phyloP scores from a whole-genome alignment of 2,888 invertebrate species.

The Hoplodrina blanda region DNA sequence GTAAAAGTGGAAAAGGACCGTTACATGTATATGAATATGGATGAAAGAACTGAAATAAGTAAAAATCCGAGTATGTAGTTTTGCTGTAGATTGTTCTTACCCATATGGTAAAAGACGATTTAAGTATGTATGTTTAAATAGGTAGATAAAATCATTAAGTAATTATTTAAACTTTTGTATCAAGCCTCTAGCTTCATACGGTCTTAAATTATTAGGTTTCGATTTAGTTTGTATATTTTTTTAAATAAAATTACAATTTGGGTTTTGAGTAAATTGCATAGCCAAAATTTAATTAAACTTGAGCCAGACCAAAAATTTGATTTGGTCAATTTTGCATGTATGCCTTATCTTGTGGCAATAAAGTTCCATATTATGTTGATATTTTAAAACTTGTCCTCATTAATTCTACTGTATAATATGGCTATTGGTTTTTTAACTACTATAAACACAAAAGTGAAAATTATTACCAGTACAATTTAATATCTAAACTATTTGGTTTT shows the following conservation, averaged over 20 bases:
- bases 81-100: not conserved
- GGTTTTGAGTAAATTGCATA: not conserved
- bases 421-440: conserved; percentile 3
- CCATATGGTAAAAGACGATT: not conserved
- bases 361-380: no score
- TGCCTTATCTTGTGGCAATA: no score
- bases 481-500: not conserved
- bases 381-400: not conserved
- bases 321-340: not conserved
- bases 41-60: not conserved
- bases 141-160: not conserved
- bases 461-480: not conserved
- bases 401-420: conserved; percentile 31
- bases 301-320: not conserved
- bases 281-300: not conserved
- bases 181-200: not conserved
- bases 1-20: not conserved
- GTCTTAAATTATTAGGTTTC: conserved; percentile 14
- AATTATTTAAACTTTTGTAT: not conserved
- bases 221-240: conserved; percentile 16
- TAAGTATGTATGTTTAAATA: not conserved
- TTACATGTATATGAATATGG: not conserved
- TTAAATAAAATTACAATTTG: not conserved
- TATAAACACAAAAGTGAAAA: conserved; percentile 8
- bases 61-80: not conserved